phyloP scores from a whole-genome alignment of 1,140 invertebrate genomes.

The Hetaerina americana region DNA sequence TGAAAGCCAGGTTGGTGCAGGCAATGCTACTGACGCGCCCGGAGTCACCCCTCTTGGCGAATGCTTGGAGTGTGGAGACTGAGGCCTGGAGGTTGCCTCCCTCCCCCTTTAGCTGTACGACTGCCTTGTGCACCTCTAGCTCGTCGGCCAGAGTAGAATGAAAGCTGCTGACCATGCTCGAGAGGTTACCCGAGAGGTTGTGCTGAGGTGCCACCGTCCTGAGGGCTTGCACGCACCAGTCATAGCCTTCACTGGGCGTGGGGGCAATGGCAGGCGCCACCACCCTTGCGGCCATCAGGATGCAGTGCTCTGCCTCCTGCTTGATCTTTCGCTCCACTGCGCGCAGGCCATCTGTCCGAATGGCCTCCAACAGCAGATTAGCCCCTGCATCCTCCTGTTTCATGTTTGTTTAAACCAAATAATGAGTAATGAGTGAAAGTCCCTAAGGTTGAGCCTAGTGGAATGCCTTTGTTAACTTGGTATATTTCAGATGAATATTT shows the following conservation, averaged over 20 bases:
- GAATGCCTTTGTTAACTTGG: no score
- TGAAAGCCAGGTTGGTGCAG: conserved; percentile 81
- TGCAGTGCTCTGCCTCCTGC: conserved; percentile 67
- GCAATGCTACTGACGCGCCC: conserved; percentile 67
- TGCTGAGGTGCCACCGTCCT: background rate
- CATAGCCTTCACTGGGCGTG: conserved; percentile 56
- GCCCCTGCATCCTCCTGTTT: conserved; percentile 58
- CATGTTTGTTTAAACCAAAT: no score
- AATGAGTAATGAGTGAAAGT: no score
- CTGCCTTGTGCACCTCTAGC: conserved; percentile 86
- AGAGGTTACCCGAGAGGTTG: background rate
- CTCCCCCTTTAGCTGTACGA: conserved; percentile 75
- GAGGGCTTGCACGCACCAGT: background rate
- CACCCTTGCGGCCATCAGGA: conserved; percentile 81
- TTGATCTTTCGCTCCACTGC: conserved; percentile 60
- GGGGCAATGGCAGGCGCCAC: conserved; percentile 77
- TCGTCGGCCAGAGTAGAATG: conserved; percentile 54
- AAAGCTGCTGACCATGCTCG: background rate
- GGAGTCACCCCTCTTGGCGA: conserved; percentile 69
- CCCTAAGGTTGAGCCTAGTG: no score
- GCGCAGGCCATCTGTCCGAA: conserved; percentile 66
- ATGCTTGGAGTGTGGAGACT: conserved; percentile 76
- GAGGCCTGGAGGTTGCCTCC: conserved; percentile 71
- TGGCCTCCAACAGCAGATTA: conserved; percentile 59
- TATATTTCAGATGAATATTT: no score